A percentile compares a stretch with the other conserved stretches of the same genome.
phyloP scores from a whole-genome alignment of 2,888 invertebrate species.

The Pseudolycoriella hygida region DNA sequence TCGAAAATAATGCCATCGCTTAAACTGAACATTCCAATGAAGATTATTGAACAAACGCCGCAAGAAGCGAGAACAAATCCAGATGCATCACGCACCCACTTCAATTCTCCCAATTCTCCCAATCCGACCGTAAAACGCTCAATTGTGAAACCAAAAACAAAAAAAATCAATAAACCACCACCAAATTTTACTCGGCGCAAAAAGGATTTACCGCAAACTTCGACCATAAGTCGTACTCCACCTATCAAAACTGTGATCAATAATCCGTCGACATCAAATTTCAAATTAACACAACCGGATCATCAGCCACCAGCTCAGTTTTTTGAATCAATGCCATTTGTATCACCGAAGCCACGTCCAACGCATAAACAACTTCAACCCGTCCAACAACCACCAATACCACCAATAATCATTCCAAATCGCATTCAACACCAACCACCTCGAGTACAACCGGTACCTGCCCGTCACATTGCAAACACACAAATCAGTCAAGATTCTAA shows the following conservation, averaged over 20 bases:
- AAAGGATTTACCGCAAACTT: constrained; percentile 44
- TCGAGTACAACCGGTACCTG: constrained; percentile 15
- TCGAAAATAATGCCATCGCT: not conserved
- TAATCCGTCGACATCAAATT: not conserved
- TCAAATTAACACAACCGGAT: constrained; percentile 7
- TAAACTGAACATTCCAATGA: constrained; percentile 37
- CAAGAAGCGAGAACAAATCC: constrained; percentile 7
- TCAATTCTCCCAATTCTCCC: not conserved
- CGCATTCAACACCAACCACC: constrained; percentile 9
- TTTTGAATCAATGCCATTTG: not conserved
- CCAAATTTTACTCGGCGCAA: constrained; percentile 58
- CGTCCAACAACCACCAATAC: constrained; percentile 21
- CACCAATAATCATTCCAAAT: constrained; percentile 10
- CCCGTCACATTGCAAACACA: constrained; percentile 13
- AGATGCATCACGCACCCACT: constrained; percentile 12
- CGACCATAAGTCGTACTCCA: constrained; percentile 14
- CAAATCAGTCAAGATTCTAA: constrained; percentile 7
- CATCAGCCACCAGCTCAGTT: constrained; percentile 8
- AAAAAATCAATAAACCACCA: constrained; percentile 26
- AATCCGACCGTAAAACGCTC: not conserved
- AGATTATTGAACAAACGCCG: not conserved
- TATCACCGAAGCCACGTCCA: not conserved
- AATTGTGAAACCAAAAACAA: not conserved
- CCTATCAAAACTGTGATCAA: constrained; percentile 4
- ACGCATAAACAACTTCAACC: constrained; percentile 26